A percentile compares a stretch with the other conserved stretches of the same genome.
Conservation (phyloP, 2,888 invertebrate genomes). For the Clostera curtula region DNA sequence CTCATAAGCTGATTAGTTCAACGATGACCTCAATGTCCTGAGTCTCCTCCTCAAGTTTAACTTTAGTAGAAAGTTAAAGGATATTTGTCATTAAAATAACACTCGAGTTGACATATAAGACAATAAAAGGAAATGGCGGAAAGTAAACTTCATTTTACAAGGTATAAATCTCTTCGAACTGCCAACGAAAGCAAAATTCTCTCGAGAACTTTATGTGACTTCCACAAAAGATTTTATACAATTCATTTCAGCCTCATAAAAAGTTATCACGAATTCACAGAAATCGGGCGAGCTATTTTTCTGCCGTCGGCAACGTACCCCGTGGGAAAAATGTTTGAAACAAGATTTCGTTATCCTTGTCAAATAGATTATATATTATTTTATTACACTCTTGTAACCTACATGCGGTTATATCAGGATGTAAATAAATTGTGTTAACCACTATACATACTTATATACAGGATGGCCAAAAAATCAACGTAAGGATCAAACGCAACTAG, state of each 20-base stretch:
- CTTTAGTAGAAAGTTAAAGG: slow-evolving; percentile 5
- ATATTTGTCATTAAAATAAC: slow-evolving; percentile 9
- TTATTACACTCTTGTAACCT: too few relatives aligned
- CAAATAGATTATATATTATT: too few relatives aligned
- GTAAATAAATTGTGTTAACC: too few relatives aligned
- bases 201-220: slow-evolving; percentile 58
- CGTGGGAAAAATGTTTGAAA: slow-evolving; percentile 53
- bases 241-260: slow-evolving; percentile 68
- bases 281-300: slow-evolving; percentile 62
- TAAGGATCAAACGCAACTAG: too few relatives aligned
- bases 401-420: too few relatives aligned
- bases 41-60: too few relatives aligned
- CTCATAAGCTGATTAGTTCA: too few relatives aligned
- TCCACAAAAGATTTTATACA: slow-evolving; percentile 66
- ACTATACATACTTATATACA: too few relatives aligned
- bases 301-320: slow-evolving; percentile 47
- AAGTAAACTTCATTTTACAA: slow-evolving; percentile 45
- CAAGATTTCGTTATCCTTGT: slow-evolving; percentile 11
- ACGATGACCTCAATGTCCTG: too few relatives aligned
- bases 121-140: slow-evolving; percentile 28
- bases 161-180: slow-evolving; percentile 48
- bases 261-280: slow-evolving; percentile 68
- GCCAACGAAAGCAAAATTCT: slow-evolving; percentile 56
- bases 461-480: too few relatives aligned
- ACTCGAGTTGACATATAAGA: slow-evolving; percentile 12